Evolutionary conservation across 1,140 invertebrate species (phyloP), one percentile per base, ranked within the genome.

Genomic region (Globodera rostochiensis): DNA sequence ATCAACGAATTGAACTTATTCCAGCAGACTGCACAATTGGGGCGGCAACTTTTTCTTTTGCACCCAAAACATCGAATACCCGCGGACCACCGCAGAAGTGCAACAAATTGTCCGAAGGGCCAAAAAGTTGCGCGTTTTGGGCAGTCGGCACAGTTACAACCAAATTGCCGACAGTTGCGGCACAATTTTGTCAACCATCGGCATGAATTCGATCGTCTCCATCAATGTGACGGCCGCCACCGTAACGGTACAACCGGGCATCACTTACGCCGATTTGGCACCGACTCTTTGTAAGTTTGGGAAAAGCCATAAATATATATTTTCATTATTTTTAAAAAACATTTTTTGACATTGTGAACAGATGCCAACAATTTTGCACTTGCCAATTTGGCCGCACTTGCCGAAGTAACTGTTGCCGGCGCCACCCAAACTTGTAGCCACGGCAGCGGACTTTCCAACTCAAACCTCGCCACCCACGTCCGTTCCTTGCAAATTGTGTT

Each of bases 221-320:
- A 3, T 79, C 8, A 49, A 79, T 69, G 36, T 3, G 1, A 76
- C 53, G 47, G 77, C 66, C n/a, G 71, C 53, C 9, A 8, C 53
- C 53, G 53, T 53, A 53, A 53, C 53, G 5, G 53, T 53, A 15
- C 53, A 53, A 15, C 53, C 53, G 53, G 53, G 53, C 57, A 79
- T 79, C 36, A 79, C 77, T 64, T 79, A 79, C 45, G 71, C 77
- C 71, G 77, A 79, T 74, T 36, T 79, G 77, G 64, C 64, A n/a
- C 77, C 77, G 15, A 70, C 66, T 21, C 71, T 79, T 50, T 19
- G 73, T 50, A 36, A 36, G 53, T 53, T 15, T 11, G 53, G 8
- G 8, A 15, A 53, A 53, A 53, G 15, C 15, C 9, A 6, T 11
- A 53, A 53, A 53, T 53, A 53, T n/a, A n/a, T n/a, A n/a, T 11